Percentiles rank a stretch among this genome's conserved stretches.
phyloP scores from a whole-genome alignment of 2,797 vertebrate species.

The Periparus ater region DNA sequence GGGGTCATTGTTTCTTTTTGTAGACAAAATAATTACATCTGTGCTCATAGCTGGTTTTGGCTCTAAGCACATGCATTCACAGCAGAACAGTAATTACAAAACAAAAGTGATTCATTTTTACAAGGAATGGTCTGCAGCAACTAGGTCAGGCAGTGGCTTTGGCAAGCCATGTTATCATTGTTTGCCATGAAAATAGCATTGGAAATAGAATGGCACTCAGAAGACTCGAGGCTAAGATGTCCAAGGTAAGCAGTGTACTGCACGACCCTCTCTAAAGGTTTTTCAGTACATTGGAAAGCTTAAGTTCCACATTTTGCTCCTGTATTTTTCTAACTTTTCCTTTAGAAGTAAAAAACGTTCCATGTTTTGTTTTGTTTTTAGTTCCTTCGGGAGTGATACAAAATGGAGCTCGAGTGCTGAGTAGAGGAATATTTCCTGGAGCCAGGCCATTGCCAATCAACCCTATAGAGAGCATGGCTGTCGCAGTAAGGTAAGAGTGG shows the following conservation, averaged over 20 bases:
- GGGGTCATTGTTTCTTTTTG: background rate
- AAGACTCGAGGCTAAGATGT: background rate
- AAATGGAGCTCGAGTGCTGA: conserved; percentile 90
- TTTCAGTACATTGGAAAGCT: background rate
- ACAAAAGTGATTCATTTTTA: background rate
- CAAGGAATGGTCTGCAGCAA: background rate
- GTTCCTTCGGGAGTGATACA: conserved; percentile 95
- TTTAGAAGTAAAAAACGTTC: background rate
- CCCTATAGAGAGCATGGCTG: conserved; percentile 89
- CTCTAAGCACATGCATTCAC: background rate
- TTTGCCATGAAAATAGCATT: background rate
- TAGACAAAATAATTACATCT: background rate
- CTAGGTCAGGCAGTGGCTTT: conserved; percentile 8
- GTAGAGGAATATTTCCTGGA: conserved; percentile 91
- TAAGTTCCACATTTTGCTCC: background rate
- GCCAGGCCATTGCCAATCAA: conserved; percentile 92
- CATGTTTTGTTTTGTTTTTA: conserved; percentile 48
- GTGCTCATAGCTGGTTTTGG: background rate
- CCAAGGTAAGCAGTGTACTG: background rate
- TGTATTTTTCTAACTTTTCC: background rate
- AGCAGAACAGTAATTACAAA: background rate
- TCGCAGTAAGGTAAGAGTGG: conserved; percentile 86
- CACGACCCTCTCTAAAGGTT: background rate
- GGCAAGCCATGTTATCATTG: background rate
- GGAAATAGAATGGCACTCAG: background rate